Conservation (phyloP, 2,113 vertebrate genomes). For the Colaptes auratus region DNA sequence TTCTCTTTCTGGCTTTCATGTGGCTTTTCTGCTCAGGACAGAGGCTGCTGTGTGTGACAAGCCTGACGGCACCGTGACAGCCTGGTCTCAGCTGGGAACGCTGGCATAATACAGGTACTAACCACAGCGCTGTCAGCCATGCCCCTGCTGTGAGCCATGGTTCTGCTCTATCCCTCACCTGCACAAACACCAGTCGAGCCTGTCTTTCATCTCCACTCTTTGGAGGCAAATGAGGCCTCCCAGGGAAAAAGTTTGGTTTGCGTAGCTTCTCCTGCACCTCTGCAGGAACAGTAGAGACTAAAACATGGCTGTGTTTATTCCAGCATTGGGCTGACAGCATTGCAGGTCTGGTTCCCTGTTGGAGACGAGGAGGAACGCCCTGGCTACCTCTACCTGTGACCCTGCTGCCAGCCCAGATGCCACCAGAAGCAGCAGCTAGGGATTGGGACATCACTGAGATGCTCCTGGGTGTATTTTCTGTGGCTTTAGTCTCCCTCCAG, state of each 20-base stretch:
- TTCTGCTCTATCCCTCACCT: neutral
- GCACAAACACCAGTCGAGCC: neutral
- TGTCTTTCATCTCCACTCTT: neutral
- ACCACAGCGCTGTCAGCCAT: rapidly evolving
- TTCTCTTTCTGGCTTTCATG: neutral
- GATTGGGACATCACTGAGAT: neutral
- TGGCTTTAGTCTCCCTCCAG: neutral
- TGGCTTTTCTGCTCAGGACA: neutral
- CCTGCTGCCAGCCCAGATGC: neutral
- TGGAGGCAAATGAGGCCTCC: neutral
- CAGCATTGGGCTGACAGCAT: neutral
- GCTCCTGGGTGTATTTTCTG: neutral
- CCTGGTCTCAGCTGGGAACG: neutral
- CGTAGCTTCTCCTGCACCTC: neutral
- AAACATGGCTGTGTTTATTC: neutral
- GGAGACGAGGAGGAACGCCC: neutral
- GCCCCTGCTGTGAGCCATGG: neutral
- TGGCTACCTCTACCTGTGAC: rapidly evolving
- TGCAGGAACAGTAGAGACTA: neutral
- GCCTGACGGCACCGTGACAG: neutral
- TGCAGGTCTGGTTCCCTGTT: rapidly evolving
- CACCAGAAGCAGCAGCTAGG: neutral
- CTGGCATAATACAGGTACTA: neutral
- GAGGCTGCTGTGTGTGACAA: neutral
- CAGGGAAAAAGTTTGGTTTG: neutral